phyloP scores from a whole-genome alignment of 2,888 invertebrate species.

The Aphidius colemani region DNA sequence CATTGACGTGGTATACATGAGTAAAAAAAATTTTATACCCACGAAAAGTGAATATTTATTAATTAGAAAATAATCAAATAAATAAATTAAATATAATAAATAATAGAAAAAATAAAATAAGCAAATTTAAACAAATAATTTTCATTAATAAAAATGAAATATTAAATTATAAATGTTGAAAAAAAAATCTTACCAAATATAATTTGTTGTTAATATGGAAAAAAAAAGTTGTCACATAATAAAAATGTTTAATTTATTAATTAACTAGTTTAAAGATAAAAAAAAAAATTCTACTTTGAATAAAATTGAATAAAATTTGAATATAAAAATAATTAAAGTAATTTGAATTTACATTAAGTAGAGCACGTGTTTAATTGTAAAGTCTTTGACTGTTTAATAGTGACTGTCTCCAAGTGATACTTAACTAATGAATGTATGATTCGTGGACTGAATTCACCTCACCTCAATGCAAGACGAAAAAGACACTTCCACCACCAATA shows the following conservation, averaged over 20 bases:
- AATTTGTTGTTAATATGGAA: too few species aligned
- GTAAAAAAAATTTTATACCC: not conserved
- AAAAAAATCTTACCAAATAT: too few species aligned
- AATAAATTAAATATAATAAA: not conserved
- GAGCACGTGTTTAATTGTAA: slow-evolving; percentile 38
- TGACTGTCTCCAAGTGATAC: slow-evolving; percentile 46
- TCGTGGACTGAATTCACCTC: slow-evolving; percentile 30
- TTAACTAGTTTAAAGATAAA: too few species aligned
- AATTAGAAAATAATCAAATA: not conserved
- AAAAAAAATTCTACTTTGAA: not conserved
- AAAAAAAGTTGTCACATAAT: too few species aligned
- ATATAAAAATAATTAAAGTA: slow-evolving; percentile 20
- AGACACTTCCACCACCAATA: not conserved
- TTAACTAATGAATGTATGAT: not conserved
- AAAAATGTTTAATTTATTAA: too few species aligned
- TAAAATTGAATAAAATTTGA: slow-evolving; percentile 13
- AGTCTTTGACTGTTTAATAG: slow-evolving; percentile 47
- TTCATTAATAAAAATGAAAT: too few species aligned
- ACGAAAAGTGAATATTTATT: not conserved
- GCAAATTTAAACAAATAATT: too few species aligned
- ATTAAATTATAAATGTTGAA: too few species aligned
- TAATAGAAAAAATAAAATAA: not conserved
- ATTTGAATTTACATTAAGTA: slow-evolving; percentile 16
- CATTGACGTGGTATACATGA: slow-evolving; percentile 7
- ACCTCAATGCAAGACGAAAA: slow-evolving; percentile 15